These are phyloP conservation scores for Samia ricini DNA, from an alignment of 1,140 invertebrate species.

Conservation along the genomic window DNA sequence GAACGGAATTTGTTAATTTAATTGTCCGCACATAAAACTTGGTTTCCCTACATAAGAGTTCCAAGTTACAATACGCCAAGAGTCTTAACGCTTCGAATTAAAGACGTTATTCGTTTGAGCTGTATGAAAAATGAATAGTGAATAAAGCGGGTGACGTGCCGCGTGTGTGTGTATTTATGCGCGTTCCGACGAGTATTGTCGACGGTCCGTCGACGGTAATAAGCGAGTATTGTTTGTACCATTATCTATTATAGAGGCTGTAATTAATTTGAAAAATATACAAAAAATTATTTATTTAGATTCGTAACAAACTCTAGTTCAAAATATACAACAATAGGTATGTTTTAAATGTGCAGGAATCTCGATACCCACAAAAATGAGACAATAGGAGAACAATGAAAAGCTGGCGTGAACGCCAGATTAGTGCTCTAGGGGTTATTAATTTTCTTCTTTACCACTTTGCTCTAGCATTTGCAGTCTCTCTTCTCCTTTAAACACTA, in stretches of 20 bases:
- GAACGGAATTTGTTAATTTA: not conserved
- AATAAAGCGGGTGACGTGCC: not conserved
- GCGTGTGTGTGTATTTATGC: constrained; percentile 1
- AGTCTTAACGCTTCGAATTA: constrained; percentile 38
- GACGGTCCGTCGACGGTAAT: not conserved
- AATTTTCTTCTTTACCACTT: no score
- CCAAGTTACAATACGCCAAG: constrained; percentile 48
- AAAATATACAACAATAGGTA: no score
- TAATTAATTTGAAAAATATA: not conserved
- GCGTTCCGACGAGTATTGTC: constrained; percentile 4
- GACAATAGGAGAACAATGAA: no score
- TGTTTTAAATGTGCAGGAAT: no score
- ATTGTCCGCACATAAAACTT: not conserved
- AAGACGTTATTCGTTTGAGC: constrained; percentile 37
- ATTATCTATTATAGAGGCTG: not conserved
- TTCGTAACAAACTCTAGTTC: no score
- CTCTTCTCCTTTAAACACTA: no score
- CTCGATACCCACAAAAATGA: no score
- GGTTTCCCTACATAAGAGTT: constrained; percentile 13
- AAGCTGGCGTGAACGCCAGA: no score
- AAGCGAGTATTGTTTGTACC: not conserved
- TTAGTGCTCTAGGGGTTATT: no score
- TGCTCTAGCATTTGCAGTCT: no score
- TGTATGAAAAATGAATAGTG: constrained; percentile 42
- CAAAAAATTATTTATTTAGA: no score